Percentiles rank a stretch among this genome's conserved stretches.
These are phyloP conservation scores for Trichechus manatus DNA, from an alignment of 2,113 vertebrate genomes.

Conservation along the genomic window DNA sequence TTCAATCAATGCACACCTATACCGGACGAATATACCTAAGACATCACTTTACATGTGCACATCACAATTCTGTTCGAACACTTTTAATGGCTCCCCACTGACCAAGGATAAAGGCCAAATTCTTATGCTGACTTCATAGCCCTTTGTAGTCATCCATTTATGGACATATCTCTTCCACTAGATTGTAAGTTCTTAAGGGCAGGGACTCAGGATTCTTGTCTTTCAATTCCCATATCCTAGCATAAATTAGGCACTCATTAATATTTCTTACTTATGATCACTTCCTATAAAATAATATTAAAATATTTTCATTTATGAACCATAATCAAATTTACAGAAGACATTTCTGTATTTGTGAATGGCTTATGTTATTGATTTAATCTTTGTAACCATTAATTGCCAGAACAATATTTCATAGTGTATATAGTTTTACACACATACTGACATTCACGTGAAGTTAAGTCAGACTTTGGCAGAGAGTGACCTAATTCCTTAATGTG, in stretches of 20 bases:
- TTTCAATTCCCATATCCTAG: conserved; percentile 18
- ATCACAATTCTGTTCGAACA: neutral
- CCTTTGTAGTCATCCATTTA: conserved; percentile 11
- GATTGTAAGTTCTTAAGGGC: neutral
- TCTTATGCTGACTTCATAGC: neutral
- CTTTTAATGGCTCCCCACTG: neutral
- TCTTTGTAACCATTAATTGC: conserved; percentile 36
- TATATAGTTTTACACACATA: conserved; percentile 6
- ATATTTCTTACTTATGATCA: conserved; percentile 41
- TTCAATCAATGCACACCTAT: conserved; percentile 1
- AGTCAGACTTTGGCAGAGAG: conserved; percentile 42
- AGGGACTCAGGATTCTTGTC: neutral
- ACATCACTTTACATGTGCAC: neutral
- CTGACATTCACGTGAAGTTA: neutral
- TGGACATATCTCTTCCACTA: neutral
- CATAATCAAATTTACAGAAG: conserved; percentile 5
- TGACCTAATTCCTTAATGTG: conserved; percentile 23
- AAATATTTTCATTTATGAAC: conserved; percentile 13
- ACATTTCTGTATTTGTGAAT: conserved; percentile 18
- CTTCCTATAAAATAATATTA: neutral
- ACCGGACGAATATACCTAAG: conserved; percentile 13
- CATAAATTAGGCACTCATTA: neutral
- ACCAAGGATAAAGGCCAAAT: neutral
- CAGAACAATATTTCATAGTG: neutral
- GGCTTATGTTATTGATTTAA: conserved; percentile 19